Percentiles rank a stretch among this genome's conserved stretches.
phyloP scores from a whole-genome alignment of 1,140 invertebrate genomes.

The Solen grandis region DNA sequence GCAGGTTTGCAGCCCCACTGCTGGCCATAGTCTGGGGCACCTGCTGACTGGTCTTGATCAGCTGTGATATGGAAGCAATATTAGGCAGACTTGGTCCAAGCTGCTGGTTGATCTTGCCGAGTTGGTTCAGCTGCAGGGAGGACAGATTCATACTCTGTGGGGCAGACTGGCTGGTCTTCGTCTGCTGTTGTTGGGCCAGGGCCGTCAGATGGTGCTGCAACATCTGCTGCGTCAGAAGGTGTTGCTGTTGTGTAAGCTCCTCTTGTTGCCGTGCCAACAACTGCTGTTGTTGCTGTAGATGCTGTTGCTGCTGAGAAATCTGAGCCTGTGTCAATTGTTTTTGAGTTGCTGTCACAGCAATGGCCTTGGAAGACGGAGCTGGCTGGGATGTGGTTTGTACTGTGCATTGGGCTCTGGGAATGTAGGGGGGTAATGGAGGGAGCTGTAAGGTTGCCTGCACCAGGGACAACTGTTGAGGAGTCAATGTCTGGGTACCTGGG shows the following conservation, averaged over 20 bases:
- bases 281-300: conserved; percentile 28
- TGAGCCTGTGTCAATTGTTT: conserved; percentile 1
- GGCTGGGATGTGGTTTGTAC: neutral
- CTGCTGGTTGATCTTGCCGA: conserved; percentile 14
- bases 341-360: neutral
- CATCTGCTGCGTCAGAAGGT: conserved; percentile 17
- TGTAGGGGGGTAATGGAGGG: conserved; percentile 47
- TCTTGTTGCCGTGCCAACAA: neutral
- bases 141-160: conserved; percentile 38
- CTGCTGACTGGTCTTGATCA: conserved; percentile 27
- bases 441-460: conserved; percentile 23
- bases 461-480: conserved; percentile 39
- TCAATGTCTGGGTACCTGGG: conserved; percentile 34
- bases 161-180: conserved; percentile 14
- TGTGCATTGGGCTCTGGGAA: conserved; percentile 14
- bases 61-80: conserved; percentile 22
- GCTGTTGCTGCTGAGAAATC: conserved; percentile 36
- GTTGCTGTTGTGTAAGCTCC: neutral
- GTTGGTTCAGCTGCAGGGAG: conserved; percentile 23
- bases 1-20: neutral
- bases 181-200: conserved; percentile 9
- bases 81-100: conserved; percentile 27
- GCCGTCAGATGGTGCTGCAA: conserved; percentile 26
- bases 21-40: conserved; percentile 19
- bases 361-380: neutral